Conservation (phyloP, 2,113 vertebrate genomes). For the Penelope pileata region DNA sequence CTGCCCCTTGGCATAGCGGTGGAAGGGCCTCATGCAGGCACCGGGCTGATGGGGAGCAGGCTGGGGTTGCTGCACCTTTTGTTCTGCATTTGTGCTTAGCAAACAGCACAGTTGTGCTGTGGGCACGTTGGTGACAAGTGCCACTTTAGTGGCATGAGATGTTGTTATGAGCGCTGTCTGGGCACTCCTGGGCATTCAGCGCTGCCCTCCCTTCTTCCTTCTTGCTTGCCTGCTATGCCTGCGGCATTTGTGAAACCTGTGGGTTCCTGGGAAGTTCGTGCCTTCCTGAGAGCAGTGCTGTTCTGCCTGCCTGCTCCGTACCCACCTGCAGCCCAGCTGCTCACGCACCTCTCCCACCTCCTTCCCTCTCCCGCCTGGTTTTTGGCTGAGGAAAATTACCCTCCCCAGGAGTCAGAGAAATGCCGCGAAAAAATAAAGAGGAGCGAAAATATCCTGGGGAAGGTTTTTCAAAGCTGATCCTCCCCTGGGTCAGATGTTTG, state of each 20-base stretch:
- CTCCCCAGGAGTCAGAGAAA: neutral
- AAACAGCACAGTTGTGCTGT: fast-evolving
- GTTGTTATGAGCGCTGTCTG: neutral
- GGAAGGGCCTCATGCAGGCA: fast-evolving
- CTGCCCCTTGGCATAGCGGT: neutral
- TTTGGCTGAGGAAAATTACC: conserved; percentile 24
- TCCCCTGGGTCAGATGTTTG: conserved; percentile 30
- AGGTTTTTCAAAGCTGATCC: conserved; percentile 16
- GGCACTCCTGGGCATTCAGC: fast-evolving
- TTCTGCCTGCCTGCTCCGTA: fast-evolving
- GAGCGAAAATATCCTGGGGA: conserved; percentile 3
- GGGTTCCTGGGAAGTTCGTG: neutral
- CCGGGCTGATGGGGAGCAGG: neutral
- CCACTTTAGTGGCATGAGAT: neutral
- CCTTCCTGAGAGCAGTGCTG: neutral
- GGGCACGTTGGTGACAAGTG: fast-evolving
- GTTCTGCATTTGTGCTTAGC: neutral
- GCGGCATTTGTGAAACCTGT: fast-evolving
- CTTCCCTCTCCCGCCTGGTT: neutral
- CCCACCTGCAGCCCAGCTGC: neutral
- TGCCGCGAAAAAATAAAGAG: neutral
- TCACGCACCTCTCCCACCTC: neutral
- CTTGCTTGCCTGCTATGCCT: neutral
- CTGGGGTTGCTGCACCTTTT: neutral
- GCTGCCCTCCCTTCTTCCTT: neutral